Evolutionary conservation across 2,888 invertebrate genomes (phyloP).

Genomic region (Luperina testacea): DNA sequence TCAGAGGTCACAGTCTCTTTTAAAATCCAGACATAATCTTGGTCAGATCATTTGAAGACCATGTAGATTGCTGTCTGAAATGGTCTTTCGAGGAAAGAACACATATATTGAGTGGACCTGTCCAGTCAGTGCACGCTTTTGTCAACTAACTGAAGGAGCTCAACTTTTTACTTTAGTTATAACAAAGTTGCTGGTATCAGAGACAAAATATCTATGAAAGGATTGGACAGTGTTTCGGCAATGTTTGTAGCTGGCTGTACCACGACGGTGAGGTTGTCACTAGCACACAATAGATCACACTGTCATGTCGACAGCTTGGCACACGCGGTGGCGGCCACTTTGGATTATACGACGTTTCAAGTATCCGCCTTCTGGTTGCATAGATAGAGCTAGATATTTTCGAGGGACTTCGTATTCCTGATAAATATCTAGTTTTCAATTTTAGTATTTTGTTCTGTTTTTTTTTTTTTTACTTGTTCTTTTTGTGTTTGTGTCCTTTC

Average conservation of each 20-base stretch:
- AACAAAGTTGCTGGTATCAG: neutral
- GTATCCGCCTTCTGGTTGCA: constrained; percentile 29
- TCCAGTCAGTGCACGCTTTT: no score
- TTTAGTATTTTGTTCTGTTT: neutral
- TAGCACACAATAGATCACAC: constrained; percentile 40
- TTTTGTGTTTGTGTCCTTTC: no score
- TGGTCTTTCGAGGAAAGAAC: no score
- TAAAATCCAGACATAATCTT: no score
- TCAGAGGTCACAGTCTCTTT: no score
- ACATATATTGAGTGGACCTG: no score
- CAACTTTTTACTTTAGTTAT: no score
- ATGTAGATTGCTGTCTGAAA: no score
- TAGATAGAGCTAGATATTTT: neutral
- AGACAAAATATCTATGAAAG: neutral
- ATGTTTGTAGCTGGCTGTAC: constrained; percentile 8
- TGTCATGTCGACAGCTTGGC: constrained; percentile 34
- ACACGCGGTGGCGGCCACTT: constrained; percentile 43
- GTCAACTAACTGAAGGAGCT: no score
- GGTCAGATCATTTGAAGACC: no score
- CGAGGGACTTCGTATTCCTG: neutral
- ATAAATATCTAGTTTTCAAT: neutral
- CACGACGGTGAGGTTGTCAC: constrained; percentile 15
- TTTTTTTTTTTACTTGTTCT: neutral
- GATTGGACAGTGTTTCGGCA: neutral
- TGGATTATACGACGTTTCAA: constrained; percentile 37